Evolutionary conservation across 2,797 vertebrate species (phyloP), one percentile per base, ranked within the genome.

Genomic region (Melanitta fusca): DNA sequence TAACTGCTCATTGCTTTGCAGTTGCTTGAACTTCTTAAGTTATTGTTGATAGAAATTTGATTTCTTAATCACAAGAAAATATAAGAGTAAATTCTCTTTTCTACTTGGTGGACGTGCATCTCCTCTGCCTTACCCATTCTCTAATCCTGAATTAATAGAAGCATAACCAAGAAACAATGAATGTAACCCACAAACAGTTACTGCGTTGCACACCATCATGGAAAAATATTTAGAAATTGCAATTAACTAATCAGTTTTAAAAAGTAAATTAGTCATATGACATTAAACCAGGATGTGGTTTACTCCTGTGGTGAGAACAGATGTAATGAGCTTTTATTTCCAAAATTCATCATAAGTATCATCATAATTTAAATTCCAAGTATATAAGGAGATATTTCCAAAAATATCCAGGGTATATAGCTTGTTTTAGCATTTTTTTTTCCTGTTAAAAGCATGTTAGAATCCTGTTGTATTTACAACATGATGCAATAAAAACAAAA

Each of bases 241-340:
- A 86, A 84, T 86, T 89, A 92, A 86, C 43, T 45, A 12, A 25
- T 65, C 85, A 90, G 45, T 96, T 85, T 68, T 45, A 60, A 95
- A 95, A 95, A 96, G 61, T 72, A 88, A 85, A 69, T 89, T 91
- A 96, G 82, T 96, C 87, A 90, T 96, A 95, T 4, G 83, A 91
- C 85, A 94, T 93, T 84, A 84, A 73, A 79, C 60, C 80, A 96
- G 96, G 96, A 96, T 96, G 93, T 97, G 94, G 93, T 95, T 74
- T 81, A 5, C 9, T 93, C 47, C 47, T 81, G 66, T 45, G 85
- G 91, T 70, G 32, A 79, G 64, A 57, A 62, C 11, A 83, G 43
- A 93, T 75, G 83, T 70, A 94, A 93, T 80, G 47, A 93, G 41
- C 24, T 89, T 88, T 88, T 83, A 94, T 91, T 96, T 94, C 95